These are phyloP conservation scores for Myrmophylax atrothorax DNA, from an alignment of 2,113 vertebrate species.

Conservation along the genomic window DNA sequence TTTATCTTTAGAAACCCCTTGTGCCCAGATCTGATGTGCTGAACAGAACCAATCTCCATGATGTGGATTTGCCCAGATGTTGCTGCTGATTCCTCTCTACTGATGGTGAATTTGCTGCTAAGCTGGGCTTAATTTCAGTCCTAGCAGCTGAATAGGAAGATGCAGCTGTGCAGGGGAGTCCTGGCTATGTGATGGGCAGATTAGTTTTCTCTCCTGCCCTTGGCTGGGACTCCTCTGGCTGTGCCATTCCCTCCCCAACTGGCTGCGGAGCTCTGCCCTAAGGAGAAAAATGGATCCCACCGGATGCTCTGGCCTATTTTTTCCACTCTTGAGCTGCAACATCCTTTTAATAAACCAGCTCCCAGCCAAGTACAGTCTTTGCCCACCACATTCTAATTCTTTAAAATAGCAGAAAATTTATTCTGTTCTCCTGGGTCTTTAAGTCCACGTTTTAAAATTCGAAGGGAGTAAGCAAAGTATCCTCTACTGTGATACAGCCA, in stretches of 20 bases:
- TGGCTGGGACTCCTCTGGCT: constrained; percentile 14
- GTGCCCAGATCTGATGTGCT: not conserved
- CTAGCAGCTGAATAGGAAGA: not conserved
- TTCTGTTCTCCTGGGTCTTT: constrained; percentile 55
- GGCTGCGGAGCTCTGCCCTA: constrained; percentile 31
- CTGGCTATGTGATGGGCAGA: not conserved
- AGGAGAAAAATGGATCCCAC: constrained; percentile 49
- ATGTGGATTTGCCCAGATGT: not conserved
- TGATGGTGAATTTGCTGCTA: not conserved
- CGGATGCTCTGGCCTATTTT: constrained; percentile 52
- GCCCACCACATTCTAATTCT: constrained; percentile 39
- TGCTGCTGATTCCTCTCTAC: not conserved
- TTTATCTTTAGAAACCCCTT: not conserved
- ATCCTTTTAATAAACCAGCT: constrained; percentile 59
- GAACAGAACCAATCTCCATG: not conserved
- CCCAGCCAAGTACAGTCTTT: constrained; percentile 34
- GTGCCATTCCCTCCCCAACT: not conserved
- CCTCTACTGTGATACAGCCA: not conserved
- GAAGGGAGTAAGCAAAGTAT: not conserved
- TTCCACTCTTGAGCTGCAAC: constrained; percentile 28
- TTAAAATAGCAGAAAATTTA: constrained; percentile 67
- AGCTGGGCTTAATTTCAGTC: not conserved
- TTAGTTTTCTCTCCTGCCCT: constrained; percentile 13
- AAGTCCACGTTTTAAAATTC: constrained; percentile 17
- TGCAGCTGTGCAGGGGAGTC: not conserved